Base-by-base conservation (phyloP, 2,797 vertebrate genomes). In the Macropus fuliginosus region DNA sequence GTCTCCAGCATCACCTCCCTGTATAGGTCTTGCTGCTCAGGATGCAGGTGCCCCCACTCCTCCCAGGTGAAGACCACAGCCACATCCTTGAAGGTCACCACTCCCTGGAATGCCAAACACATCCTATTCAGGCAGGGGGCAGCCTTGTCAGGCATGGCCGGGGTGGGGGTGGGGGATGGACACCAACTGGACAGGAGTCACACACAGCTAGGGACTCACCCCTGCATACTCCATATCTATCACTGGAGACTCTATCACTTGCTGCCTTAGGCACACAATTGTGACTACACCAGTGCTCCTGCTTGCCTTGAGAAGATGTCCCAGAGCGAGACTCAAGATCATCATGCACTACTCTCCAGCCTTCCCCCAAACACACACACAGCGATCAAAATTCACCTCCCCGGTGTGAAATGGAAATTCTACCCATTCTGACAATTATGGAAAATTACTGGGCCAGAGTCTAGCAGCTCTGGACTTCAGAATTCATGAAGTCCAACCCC, bases 1-100 rank as follows among this genome's bases (percentile, higher is more conserved):
- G 94, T 96, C 57, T 97, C 94, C 89, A 96, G 92, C 95, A 96
- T 96, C 91, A 96, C 96, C n/a, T 94, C 90, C 0, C 29, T 8
- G 54, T 94, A 94, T 6, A 98, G 81, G 10, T 24, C 89, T 94
- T 93, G 96, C 95, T 96, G 93, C 66, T 92, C 34, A 0, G 92
- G 91, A 1, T 92, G 34, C 62, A 97, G 90, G 46, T 56, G 59
- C 11, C 91, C 90, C 96, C 94, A 96, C 56, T 96, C 95, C 94
- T 98, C 96, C 55, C 6, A 40, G n/a, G 94, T 95, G 57, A 97
- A 95, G 54, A 92, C 96, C 59, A 95, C 59, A 0, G 87, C 95
- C 92, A 97, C n/a, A 0, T 97, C 95, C 55, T 95, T 94, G 93
- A 97, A 96, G 28, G 92, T 93, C 87, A 97, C 81, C 91, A 90